phyloP scores from a whole-genome alignment of 2,888 invertebrate species.

The Heliconius ethilla region DNA sequence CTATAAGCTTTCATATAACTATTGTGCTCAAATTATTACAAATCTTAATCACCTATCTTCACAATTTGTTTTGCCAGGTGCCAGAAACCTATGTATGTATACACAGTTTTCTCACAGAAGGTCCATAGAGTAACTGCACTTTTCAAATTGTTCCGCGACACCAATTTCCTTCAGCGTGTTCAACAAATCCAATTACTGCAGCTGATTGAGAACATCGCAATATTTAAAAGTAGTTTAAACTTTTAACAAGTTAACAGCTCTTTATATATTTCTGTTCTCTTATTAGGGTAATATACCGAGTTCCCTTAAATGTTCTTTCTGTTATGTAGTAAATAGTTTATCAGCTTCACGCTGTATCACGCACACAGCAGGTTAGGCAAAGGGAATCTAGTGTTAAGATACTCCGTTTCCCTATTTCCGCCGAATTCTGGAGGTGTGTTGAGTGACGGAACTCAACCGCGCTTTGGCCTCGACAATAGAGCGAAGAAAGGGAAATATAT shows the following conservation, averaged over 20 bases:
- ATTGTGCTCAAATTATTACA: neutral
- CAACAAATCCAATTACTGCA: conserved; percentile 62
- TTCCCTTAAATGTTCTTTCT: neutral
- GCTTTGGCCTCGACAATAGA: too few relatives aligned
- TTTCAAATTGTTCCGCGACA: conserved; percentile 79
- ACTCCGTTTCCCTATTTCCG: too few relatives aligned
- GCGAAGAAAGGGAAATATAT: too few relatives aligned
- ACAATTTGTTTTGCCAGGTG: neutral
- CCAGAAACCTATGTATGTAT: neutral
- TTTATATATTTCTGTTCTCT: conserved; percentile 15
- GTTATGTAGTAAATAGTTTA: neutral
- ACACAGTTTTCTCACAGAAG: neutral
- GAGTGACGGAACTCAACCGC: too few relatives aligned
- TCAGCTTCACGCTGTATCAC: too few relatives aligned
- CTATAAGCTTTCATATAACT: neutral
- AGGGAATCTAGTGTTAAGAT: too few relatives aligned
- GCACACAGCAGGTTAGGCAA: too few relatives aligned
- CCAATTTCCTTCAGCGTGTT: conserved; percentile 83
- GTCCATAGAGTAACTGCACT: conserved; percentile 10
- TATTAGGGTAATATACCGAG: conserved; percentile 7
- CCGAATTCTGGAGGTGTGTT: too few relatives aligned
- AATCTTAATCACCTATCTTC: neutral
- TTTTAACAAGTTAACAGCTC: conserved; percentile 24
- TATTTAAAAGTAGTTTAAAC: conserved; percentile 38
- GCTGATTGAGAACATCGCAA: conserved; percentile 40